phyloP scores from a whole-genome alignment of 2,888 invertebrate genomes.

The Chrysina gloriosa region DNA sequence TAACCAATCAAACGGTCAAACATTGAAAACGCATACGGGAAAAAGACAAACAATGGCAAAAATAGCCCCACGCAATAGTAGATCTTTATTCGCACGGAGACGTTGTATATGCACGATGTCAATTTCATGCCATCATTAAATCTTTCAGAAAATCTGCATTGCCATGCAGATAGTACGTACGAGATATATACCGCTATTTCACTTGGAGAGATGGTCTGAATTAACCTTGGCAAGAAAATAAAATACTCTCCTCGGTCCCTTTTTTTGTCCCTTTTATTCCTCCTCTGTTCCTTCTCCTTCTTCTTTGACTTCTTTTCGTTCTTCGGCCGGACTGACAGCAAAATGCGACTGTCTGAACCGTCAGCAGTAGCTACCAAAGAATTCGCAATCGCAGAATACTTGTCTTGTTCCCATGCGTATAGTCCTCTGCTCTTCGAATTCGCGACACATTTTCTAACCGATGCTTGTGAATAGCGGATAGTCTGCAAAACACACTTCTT shows the following conservation, averaged over 20 bases:
- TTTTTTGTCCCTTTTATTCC: conserved; percentile 43
- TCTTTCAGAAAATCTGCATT: no score
- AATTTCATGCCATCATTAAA: conserved; percentile 66
- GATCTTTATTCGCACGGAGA: conserved; percentile 41
- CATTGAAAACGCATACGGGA: no score
- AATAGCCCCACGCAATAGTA: conserved; percentile 36
- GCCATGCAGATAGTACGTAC: conserved; percentile 55
- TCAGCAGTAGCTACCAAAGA: conserved; percentile 56
- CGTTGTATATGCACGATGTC: conserved; percentile 56
- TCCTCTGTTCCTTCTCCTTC: conserved; percentile 18
- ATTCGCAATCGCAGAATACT: conserved; percentile 58
- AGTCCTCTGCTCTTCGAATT: conserved; percentile 1
- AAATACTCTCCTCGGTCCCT: conserved; percentile 57
- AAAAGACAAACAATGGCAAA: conserved; percentile 25
- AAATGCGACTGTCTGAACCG: conserved; percentile 64
- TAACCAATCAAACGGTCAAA: no score
- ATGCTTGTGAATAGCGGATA: conserved; percentile 13
- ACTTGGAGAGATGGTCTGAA: conserved; percentile 64
- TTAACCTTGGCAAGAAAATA: no score
- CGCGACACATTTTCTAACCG: conserved; percentile 20
- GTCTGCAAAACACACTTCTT: neutral
- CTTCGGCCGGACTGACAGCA: conserved; percentile 58
- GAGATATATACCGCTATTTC: conserved; percentile 65
- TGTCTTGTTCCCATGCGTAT: conserved; percentile 37
- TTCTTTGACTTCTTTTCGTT: conserved; percentile 17